Percentiles rank a stretch among this genome's conserved stretches.
phyloP scores from a whole-genome alignment of 2,888 invertebrate species.

The Epistrophe eligans region DNA sequence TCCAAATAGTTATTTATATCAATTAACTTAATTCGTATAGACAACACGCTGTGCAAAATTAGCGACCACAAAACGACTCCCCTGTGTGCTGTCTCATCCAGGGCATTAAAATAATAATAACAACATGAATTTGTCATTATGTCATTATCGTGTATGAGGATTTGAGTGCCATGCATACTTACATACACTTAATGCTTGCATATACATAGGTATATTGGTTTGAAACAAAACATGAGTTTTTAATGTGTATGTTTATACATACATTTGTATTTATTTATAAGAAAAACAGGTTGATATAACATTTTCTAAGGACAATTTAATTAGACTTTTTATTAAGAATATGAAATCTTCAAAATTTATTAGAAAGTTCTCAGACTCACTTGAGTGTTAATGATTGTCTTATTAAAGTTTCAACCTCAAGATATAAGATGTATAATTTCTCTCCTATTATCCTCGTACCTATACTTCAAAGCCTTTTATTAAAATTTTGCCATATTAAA shows the following conservation, averaged over 20 bases:
- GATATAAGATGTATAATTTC: not conserved
- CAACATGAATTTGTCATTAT: conserved; percentile 60
- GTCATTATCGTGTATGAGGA: conserved; percentile 50
- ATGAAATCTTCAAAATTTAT: not conserved
- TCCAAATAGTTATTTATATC: not conserved
- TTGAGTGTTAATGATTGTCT: too few species aligned
- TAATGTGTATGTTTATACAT: not conserved
- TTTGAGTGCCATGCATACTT: not conserved
- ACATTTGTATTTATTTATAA: not conserved
- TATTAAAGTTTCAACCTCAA: conserved; percentile 25
- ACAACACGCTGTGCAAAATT: conserved; percentile 29
- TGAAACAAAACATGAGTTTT: not conserved
- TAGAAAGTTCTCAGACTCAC: too few species aligned
- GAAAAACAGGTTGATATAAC: not conserved
- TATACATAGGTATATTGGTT: too few species aligned
- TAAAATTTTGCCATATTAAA: conserved; percentile 3
- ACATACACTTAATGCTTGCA: not conserved
- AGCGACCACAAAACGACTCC: conserved; percentile 50
- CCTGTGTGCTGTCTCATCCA: conserved; percentile 32
- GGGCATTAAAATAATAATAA: conserved; percentile 9
- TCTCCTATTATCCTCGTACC: not conserved
- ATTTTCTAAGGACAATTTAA: conserved; percentile 19
- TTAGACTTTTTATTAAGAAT: not conserved
- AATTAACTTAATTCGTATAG: not conserved
- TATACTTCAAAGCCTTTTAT: conserved; percentile 24